Conservation (phyloP, 2,888 invertebrate species). For the Cephus rjabovi region DNA sequence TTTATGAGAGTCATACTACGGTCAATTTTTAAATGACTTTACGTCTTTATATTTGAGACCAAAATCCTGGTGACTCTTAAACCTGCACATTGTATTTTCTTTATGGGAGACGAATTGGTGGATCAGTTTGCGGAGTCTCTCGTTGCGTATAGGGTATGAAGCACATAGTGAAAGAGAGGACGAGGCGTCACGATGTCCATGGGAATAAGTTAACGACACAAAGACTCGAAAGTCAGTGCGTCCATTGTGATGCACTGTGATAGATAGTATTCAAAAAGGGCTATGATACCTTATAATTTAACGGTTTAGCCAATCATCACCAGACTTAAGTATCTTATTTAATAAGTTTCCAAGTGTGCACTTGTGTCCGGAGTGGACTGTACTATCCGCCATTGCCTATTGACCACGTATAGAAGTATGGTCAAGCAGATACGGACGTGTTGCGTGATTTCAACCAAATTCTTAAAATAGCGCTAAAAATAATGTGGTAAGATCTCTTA, state of each 20-base stretch:
- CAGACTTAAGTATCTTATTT: conserved; percentile 20
- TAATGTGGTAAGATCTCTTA: not conserved
- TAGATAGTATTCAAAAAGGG: conserved; percentile 16
- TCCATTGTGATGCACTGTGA: conserved; percentile 4
- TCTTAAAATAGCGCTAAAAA: conserved; percentile 1
- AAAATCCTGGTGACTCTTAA: not conserved
- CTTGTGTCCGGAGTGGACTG: conserved; percentile 3
- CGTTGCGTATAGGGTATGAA: not conserved
- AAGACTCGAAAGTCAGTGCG: conserved; percentile 3
- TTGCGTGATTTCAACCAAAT: conserved; percentile 24
- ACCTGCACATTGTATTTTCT: not conserved
- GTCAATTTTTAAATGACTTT: not conserved
- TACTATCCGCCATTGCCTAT: not conserved
- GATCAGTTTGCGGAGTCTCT: not conserved
- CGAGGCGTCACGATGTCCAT: not conserved
- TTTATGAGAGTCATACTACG: not conserved
- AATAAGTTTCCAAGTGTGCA: conserved; percentile 20
- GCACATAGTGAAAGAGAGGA: not conserved
- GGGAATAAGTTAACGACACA: not conserved
- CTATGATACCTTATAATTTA: conserved; percentile 20
- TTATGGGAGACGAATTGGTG: not conserved
- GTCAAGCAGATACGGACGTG: conserved; percentile 2
- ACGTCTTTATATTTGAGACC: not conserved
- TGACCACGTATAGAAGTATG: conserved; percentile 2
- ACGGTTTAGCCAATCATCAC: conserved; percentile 4